Percentiles rank a stretch among this genome's conserved stretches.
Conservation (phyloP, 2,797 vertebrate genomes). For the Typhlichthys subterraneus region DNA sequence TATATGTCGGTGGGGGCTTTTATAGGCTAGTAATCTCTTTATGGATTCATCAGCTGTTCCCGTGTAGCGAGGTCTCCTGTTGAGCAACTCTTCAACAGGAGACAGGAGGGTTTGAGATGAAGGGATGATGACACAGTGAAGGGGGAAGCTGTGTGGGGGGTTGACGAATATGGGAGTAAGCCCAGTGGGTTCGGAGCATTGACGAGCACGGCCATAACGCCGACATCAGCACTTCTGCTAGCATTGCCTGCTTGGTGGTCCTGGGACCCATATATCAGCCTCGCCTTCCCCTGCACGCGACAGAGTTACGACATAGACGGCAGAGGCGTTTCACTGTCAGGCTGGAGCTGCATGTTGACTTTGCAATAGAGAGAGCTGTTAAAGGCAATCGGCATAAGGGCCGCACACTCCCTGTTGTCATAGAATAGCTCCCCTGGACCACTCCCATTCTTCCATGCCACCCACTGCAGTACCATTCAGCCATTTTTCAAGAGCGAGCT, state of each 20-base stretch:
- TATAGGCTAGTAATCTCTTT: slow-evolving; percentile 40
- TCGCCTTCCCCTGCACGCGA: slow-evolving; percentile 27
- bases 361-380: slow-evolving; percentile 68
- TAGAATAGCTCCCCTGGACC: slow-evolving; percentile 66
- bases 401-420: slow-evolving; percentile 41
- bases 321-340: slow-evolving; percentile 61
- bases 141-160: slow-evolving; percentile 2
- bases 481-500: slow-evolving; percentile 57
- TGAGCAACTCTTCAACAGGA: neutral
- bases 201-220: slow-evolving; percentile 46
- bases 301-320: slow-evolving; percentile 61
- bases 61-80: slow-evolving; percentile 16
- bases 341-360: slow-evolving; percentile 68
- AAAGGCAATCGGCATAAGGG: slow-evolving; percentile 65
- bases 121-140: slow-evolving; percentile 1
- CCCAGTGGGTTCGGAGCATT: slow-evolving; percentile 28
- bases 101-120: slow-evolving; percentile 3
- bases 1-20: slow-evolving; percentile 34
- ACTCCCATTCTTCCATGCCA: slow-evolving; percentile 15
- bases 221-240: slow-evolving; percentile 61
- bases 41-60: slow-evolving; percentile 53
- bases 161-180: slow-evolving; percentile 24
- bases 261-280: slow-evolving; percentile 58
- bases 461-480: slow-evolving; percentile 43
- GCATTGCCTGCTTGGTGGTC: slow-evolving; percentile 62